A percentile compares a stretch with the other conserved stretches of the same genome.
Conservation (phyloP, 1,140 invertebrate genomes). For the Pentalonia nigronervosa region DNA sequence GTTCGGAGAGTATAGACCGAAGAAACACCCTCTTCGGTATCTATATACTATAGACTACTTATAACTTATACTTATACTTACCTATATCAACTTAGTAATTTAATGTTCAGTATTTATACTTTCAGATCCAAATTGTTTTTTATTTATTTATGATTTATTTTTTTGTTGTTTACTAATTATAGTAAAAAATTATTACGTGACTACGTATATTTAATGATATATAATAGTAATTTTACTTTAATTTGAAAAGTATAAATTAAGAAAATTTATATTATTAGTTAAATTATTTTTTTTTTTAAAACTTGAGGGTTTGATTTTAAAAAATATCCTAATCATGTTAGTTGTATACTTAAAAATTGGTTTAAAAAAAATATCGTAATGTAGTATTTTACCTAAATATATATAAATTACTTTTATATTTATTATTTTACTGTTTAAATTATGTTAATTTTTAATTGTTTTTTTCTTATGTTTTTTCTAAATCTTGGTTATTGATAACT, state of each 20-base stretch:
- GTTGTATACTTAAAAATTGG: background rate
- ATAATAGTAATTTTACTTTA: background rate
- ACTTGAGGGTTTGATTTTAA: background rate
- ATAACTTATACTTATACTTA: background rate
- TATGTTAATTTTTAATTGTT: background rate
- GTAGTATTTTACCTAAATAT: no score
- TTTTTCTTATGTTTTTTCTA: background rate
- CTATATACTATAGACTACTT: background rate
- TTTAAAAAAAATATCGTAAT: background rate
- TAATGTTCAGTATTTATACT: background rate
- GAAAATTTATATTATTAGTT: background rate
- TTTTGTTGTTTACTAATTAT: background rate
- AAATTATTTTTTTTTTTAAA: background rate
- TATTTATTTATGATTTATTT: background rate
- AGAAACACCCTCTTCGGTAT: background rate
- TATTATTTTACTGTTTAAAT: background rate
- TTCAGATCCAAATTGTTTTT: background rate
- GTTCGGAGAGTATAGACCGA: background rate
- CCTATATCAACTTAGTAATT: background rate
- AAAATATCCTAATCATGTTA: background rate
- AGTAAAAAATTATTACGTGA: background rate
- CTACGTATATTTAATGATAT: background rate
- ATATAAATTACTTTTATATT: background rate
- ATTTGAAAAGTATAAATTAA: background rate
- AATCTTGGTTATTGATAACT: no score